Base-by-base conservation (phyloP, 2,797 vertebrate genomes). In the Hozukius guyotensis region DNA sequence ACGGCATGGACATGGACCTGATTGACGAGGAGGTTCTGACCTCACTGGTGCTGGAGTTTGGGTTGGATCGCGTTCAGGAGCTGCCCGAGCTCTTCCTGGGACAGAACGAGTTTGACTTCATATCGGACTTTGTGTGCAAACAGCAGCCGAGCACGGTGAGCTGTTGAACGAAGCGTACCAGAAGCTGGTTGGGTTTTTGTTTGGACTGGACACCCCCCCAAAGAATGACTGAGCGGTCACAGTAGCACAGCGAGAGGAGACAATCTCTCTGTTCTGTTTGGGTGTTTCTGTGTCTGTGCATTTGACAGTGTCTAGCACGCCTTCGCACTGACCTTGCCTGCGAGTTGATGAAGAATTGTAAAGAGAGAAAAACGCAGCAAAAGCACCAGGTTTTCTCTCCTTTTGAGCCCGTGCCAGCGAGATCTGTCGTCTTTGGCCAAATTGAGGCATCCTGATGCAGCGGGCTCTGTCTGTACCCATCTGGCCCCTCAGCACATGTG, bases 31-130 rank as follows among this genome's bases (percentile, higher is more conserved):
- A 99, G 83, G 97, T 98, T 75, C 96, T 99, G 93, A 99, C 97
- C 0, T 97, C 97, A 2, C 95, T 99, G 83, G 97, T 97, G 81
- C 89, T 98, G 73, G 98, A 99, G 93, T 92, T 99, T 24, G 98
- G 97, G 1, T 93, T 99, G 94, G 98, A 99, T 89, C 96, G 97
- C 5, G 95, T 99, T 92, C 97, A 97, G 90, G 98, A 99, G 95
- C 95, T 99, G 75, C 98, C 98, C 0, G 98, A 99, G 94, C 97
- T 99, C 71, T 99, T 97, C 90, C 93, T 99, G 85, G 97, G 97
- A 94, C 98, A 99, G 94, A 99, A 99, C 12, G 98, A 99, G 92
- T 98, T 99, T 55, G 98, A 99, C 94, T 98, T 98, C 90, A 95
- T 99, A 83, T 97, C 97, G 31, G 98, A 99, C 96, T 98, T 99